These are phyloP conservation scores for Imbricaverruca yamaguchii DNA, from an alignment of 2,888 invertebrate species.

Conservation along the genomic window DNA sequence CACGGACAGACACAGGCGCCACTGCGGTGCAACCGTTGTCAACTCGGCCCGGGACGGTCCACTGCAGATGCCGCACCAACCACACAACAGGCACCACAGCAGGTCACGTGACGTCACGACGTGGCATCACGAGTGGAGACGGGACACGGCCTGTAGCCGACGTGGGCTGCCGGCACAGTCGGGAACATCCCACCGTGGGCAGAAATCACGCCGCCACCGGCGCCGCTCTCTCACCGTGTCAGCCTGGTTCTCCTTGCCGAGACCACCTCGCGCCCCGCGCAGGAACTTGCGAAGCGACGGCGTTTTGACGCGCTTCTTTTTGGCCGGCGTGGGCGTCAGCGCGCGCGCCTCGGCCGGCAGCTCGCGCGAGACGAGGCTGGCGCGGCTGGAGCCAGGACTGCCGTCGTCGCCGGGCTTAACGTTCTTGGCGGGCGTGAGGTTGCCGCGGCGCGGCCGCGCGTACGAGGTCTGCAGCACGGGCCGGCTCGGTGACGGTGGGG, in stretches of 20 bases:
- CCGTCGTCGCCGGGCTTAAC: constrained; percentile 15
- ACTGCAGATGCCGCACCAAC: no score
- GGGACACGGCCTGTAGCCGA: background rate
- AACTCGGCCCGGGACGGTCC: no score
- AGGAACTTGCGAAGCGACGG: background rate
- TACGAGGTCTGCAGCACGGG: constrained; percentile 1
- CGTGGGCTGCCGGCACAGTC: no score
- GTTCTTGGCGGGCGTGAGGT: constrained; percentile 13
- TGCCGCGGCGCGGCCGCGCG: constrained; percentile 13
- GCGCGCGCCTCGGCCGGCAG: background rate
- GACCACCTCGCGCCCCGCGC: background rate
- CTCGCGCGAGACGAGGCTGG: background rate
- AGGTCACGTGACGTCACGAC: background rate
- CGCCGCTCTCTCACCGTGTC: background rate
- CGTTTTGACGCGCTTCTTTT: background rate
- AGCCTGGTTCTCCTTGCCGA: background rate
- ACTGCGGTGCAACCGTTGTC: no score
- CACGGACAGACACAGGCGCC: no score
- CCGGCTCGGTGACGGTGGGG: no score
- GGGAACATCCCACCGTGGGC: background rate
- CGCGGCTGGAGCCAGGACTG: background rate
- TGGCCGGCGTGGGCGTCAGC: background rate
- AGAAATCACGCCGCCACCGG: no score
- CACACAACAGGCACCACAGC: no score
- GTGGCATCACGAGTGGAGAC: background rate